These are phyloP conservation scores for Phyllotis vaccarum DNA, from an alignment of 2,797 vertebrate species.

Conservation along the genomic window DNA sequence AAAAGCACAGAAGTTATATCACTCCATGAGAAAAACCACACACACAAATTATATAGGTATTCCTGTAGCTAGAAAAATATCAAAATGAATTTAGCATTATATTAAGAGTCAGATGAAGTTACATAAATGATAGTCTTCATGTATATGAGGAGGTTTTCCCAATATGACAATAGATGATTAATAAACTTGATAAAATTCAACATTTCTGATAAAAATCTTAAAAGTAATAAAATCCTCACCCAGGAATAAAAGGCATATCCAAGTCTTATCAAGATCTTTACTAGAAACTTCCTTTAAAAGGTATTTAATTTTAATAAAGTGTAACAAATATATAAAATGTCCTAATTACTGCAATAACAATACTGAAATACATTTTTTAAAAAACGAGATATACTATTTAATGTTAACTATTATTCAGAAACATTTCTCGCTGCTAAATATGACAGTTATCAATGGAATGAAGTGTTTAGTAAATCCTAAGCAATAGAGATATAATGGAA, in stretches of 20 bases:
- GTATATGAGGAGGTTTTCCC: background rate
- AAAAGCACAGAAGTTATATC: background rate
- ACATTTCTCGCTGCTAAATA: conserved; percentile 28
- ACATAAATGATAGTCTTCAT: conserved; percentile 35
- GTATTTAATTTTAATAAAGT: too few species aligned
- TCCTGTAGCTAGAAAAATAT: background rate
- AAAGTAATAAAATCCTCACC: background rate
- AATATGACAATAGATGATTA: conserved; percentile 6
- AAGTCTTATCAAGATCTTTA: conserved; percentile 12
- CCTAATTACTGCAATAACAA: background rate
- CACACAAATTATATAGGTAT: background rate
- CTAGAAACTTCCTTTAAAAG: too few species aligned
- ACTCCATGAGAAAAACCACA: background rate
- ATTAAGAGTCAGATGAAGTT: conserved; percentile 15
- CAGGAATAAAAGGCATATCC: background rate
- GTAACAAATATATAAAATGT: conserved; percentile 12
- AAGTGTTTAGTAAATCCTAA: conserved; percentile 52
- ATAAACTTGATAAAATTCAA: conserved; percentile 50
- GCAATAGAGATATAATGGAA: too few species aligned
- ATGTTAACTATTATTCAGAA: background rate
- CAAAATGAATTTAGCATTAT: conserved; percentile 15
- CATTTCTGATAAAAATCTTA: conserved; percentile 49
- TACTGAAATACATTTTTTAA: conserved; percentile 31
- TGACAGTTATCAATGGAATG: conserved; percentile 36
- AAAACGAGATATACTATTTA: background rate